Evolutionary conservation across 2,113 vertebrate species (phyloP).

Genomic region (Channa argus): DNA sequence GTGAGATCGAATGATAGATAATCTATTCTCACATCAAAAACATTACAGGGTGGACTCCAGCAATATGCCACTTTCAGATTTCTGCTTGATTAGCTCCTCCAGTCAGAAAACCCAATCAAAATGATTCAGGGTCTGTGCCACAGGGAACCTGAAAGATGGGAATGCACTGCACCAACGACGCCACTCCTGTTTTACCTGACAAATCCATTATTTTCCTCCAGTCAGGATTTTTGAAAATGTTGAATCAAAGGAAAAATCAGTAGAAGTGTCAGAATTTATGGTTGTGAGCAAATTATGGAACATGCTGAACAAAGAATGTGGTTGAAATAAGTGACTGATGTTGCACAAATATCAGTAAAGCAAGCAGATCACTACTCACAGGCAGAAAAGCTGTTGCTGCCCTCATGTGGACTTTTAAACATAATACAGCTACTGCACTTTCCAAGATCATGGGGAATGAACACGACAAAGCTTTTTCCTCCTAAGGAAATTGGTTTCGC

Average conservation of each 20-base stretch:
- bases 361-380: not conserved
- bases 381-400: slow-evolving; percentile 56
- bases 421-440: not conserved
- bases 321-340: slow-evolving; percentile 41
- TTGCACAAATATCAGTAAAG: slow-evolving; percentile 5
- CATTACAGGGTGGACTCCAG: slow-evolving; percentile 47
- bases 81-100: slow-evolving; percentile 57
- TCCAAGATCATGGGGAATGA: not conserved
- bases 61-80: slow-evolving; percentile 46
- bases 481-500: slow-evolving; percentile 23
- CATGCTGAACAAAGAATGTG: slow-evolving; percentile 53
- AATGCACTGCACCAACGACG: slow-evolving; percentile 25
- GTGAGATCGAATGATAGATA: slow-evolving; percentile 53
- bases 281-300: slow-evolving; percentile 40
- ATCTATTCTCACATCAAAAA: slow-evolving; percentile 60
- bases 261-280: slow-evolving; percentile 10
- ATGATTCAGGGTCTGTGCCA: slow-evolving; percentile 46
- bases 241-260: slow-evolving; percentile 22
- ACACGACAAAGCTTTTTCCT: slow-evolving; percentile 22
- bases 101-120: slow-evolving; percentile 54
- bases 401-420: slow-evolving; percentile 62
- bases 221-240: slow-evolving; percentile 42
- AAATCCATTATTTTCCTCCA: slow-evolving; percentile 56
- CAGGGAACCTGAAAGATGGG: slow-evolving; percentile 18
- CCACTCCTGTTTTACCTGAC: slow-evolving; percentile 43